Evolutionary conservation across 2,113 vertebrate genomes (phyloP).

Genomic region (Takifugu flavidus): DNA sequence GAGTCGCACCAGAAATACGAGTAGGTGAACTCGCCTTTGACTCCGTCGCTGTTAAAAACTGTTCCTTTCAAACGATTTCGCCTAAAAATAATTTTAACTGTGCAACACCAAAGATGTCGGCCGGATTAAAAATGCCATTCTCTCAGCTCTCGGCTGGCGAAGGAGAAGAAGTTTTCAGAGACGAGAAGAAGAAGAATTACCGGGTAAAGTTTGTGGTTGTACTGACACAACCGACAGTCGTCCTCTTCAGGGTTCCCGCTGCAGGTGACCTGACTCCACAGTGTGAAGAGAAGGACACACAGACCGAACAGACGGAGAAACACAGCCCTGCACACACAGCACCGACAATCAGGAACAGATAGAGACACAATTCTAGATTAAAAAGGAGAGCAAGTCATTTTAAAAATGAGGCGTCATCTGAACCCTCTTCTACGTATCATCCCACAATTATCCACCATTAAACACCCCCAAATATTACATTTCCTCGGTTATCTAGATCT

Average conservation of each 20-base stretch:
- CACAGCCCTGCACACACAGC: conserved; percentile 70
- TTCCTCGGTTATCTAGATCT: no score
- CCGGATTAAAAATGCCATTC: no score
- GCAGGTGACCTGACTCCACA: conserved; percentile 85
- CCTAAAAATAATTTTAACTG: neutral
- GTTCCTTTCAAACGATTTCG: neutral
- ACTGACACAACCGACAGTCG: conserved; percentile 68
- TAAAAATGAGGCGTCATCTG: no score
- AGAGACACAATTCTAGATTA: no score
- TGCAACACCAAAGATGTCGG: neutral
- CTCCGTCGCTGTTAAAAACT: neutral
- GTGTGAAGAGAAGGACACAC: conserved; percentile 73
- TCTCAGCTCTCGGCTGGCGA: neutral
- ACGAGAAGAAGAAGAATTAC: conserved; percentile 55
- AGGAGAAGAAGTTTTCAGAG: neutral
- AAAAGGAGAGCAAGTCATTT: no score
- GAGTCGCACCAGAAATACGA: conserved; percentile 4
- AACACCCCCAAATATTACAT: no score
- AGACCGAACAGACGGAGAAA: conserved; percentile 80
- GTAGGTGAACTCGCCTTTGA: neutral
- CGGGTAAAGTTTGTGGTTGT: conserved; percentile 69
- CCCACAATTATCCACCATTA: no score
- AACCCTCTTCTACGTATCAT: no score
- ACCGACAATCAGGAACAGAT: neutral
- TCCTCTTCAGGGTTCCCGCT: accelerated